Conservation (phyloP, 2,888 invertebrate species). For the Noctua pronuba region DNA sequence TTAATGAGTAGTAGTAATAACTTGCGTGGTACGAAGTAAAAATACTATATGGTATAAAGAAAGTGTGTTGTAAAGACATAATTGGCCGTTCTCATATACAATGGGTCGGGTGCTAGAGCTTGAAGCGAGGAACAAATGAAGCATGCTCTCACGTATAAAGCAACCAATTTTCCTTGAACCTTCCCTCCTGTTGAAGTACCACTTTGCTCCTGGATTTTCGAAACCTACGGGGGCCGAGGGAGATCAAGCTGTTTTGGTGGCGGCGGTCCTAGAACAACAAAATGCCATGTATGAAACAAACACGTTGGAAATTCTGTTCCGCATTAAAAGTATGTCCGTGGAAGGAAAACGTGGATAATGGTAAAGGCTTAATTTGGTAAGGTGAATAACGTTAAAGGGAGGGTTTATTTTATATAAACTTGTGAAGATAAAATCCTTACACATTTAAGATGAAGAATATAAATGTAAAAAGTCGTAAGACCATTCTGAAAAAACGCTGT, state of each 20-base stretch:
- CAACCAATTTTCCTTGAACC: constrained; percentile 74
- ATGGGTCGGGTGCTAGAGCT: constrained; percentile 84
- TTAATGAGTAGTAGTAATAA: no score
- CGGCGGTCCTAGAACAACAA: constrained; percentile 75
- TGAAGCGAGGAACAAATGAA: constrained; percentile 84
- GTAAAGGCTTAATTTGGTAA: constrained; percentile 57
- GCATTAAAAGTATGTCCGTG: constrained; percentile 73
- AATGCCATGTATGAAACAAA: constrained; percentile 80
- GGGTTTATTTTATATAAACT: constrained; percentile 26
- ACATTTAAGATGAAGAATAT: neutral
- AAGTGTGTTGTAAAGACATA: constrained; percentile 84
- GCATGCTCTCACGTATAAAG: constrained; percentile 83
- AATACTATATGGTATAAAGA: constrained; percentile 78
- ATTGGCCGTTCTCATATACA: constrained; percentile 86
- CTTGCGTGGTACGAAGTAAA: constrained; percentile 48
- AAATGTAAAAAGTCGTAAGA: neutral
- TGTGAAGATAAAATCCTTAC: neutral
- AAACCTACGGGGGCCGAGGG: constrained; percentile 37
- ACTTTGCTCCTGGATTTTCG: constrained; percentile 34
- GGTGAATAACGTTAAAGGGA: constrained; percentile 22
- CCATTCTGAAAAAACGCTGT: neutral
- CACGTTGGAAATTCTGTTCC: constrained; percentile 79
- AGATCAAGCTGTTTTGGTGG: constrained; percentile 70
- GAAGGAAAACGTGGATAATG: constrained; percentile 70
- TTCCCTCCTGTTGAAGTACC: constrained; percentile 43